Percentiles rank a stretch among this genome's conserved stretches.
Evolutionary conservation across 2,888 invertebrate genomes (phyloP).

Genomic region (Cryptus armator): DNA sequence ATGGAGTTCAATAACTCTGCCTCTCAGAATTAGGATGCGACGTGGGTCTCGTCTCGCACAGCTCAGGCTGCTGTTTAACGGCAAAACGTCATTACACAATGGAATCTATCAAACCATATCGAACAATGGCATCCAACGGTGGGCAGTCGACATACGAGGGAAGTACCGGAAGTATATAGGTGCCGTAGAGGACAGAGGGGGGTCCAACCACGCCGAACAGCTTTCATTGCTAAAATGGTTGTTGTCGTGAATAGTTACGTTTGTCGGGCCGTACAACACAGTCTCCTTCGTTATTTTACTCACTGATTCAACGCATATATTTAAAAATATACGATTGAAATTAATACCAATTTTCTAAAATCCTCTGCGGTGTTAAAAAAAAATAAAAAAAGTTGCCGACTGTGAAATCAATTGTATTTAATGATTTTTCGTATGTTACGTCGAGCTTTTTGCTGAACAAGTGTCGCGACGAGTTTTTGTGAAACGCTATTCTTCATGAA

Average conservation of each 20-base stretch:
- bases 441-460: slow-evolving; percentile 10
- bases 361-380: neutral
- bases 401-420: neutral
- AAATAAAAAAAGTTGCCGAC: neutral
- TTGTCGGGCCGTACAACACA: slow-evolving; percentile 25
- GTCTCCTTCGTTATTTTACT: slow-evolving; percentile 10
- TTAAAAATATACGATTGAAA: neutral
- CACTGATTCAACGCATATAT: neutral
- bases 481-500: slow-evolving; percentile 76
- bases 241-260: slow-evolving; percentile 77
- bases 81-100: slow-evolving; percentile 80
- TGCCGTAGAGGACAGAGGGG: slow-evolving; percentile 73
- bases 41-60: slow-evolving; percentile 62
- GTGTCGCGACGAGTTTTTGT: slow-evolving; percentile 17
- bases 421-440: neutral
- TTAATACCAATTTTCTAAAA: neutral
- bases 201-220: slow-evolving; percentile 75
- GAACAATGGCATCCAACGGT: slow-evolving; percentile 79
- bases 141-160: slow-evolving; percentile 52
- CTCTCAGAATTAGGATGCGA: slow-evolving; percentile 78
- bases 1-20: slow-evolving; percentile 78
- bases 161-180: slow-evolving; percentile 78
- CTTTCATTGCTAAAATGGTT: slow-evolving; percentile 82
- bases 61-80: slow-evolving; percentile 74
- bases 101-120: slow-evolving; percentile 80